Conservation (phyloP, 2,888 invertebrate species). For the Ormyrus pomaceus region DNA sequence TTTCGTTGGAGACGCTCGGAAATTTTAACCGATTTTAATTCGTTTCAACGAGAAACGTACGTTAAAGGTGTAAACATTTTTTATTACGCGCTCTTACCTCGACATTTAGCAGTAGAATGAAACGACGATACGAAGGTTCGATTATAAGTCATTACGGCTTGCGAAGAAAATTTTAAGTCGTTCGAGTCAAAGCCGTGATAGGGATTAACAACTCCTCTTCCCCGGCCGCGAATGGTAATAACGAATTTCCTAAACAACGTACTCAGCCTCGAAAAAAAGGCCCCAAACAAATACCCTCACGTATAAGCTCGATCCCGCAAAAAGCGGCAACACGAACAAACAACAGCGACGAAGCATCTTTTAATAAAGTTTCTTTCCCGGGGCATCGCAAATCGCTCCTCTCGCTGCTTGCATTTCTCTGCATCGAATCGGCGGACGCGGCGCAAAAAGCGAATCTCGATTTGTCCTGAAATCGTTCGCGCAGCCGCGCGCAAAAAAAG, state of each 20-base stretch:
- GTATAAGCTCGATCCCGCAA: background rate
- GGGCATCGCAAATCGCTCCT: background rate
- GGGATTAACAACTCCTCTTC: background rate
- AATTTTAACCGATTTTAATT: too few species aligned
- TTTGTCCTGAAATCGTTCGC: conserved; percentile 48
- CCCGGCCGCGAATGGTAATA: background rate
- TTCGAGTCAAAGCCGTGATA: background rate
- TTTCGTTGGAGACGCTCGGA: too few species aligned
- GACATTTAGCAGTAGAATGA: too few species aligned
- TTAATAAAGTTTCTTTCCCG: conserved; percentile 33
- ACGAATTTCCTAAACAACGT: background rate
- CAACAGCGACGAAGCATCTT: conserved; percentile 13
- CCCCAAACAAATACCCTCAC: background rate
- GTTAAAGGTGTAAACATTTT: too few species aligned
- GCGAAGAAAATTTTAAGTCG: background rate
- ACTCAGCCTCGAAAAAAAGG: background rate
- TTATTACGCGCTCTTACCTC: too few species aligned
- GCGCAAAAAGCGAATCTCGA: conserved; percentile 29
- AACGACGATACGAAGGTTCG: background rate
- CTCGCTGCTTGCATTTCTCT: conserved; percentile 12
- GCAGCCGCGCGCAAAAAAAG: conserved; percentile 11
- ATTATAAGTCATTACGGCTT: background rate
- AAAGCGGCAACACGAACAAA: conserved; percentile 6
- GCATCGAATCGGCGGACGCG: background rate
- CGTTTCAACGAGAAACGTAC: too few species aligned